Percentiles rank a stretch among this genome's conserved stretches.
These are phyloP conservation scores for Troides oblongomaculatus DNA, from an alignment of 2,888 invertebrate genomes.

Conservation along the genomic window DNA sequence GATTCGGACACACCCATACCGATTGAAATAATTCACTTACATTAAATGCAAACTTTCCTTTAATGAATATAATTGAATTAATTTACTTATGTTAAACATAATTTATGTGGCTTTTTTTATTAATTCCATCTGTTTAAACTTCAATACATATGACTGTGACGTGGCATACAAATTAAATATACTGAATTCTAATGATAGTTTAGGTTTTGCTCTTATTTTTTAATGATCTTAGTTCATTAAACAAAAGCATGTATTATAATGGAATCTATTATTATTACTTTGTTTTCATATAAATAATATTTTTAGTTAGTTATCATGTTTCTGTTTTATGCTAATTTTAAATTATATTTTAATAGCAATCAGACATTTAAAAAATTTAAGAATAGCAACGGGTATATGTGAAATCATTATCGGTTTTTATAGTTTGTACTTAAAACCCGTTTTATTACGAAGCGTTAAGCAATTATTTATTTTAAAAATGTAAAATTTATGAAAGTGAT, in stretches of 20 bases:
- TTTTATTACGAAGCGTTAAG: constrained; percentile 19
- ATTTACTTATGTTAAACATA: not conserved
- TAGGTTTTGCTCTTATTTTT: constrained; percentile 15
- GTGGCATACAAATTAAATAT: constrained; percentile 19
- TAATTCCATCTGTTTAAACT: constrained; percentile 17
- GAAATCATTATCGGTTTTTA: not conserved
- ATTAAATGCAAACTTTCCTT: no score
- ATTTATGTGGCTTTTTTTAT: not conserved
- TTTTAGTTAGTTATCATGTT: no score
- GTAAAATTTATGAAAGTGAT: not conserved
- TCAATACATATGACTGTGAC: constrained; percentile 2
- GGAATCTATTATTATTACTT: no score
- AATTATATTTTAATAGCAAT: not conserved
- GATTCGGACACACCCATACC: not conserved
- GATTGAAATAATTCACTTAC: not conserved
- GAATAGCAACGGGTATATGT: not conserved
- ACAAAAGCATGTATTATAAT: not conserved
- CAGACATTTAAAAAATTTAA: not conserved
- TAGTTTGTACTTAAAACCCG: not conserved
- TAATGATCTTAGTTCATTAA: not conserved
- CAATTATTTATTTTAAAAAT: constrained; percentile 12
- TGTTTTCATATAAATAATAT: no score
- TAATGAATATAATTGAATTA: not conserved
- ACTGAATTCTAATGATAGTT: constrained; percentile 3
- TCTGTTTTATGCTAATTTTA: no score